A percentile compares a stretch with the other conserved stretches of the same genome.
These are phyloP conservation scores for Pocota personata DNA, from an alignment of 2,888 invertebrate species.

Conservation along the genomic window DNA sequence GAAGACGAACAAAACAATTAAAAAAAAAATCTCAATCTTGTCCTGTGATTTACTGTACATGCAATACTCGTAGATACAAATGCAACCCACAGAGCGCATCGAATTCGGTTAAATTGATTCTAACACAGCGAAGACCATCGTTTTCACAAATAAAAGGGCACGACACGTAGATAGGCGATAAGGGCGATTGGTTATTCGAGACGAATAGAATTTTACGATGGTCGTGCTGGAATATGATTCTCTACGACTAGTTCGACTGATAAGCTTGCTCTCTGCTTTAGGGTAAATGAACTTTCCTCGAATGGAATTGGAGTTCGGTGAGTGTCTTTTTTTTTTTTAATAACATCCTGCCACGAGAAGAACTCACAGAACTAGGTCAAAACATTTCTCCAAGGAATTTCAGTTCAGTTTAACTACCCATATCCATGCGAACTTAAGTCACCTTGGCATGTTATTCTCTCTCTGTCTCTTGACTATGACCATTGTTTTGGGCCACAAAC, in stretches of 20 bases:
- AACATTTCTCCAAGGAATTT: slow-evolving; percentile 29
- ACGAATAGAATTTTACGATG: slow-evolving; percentile 26
- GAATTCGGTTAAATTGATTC: background rate
- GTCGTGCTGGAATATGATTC: slow-evolving; percentile 28
- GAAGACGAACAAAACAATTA: background rate
- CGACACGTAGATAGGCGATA: slow-evolving; percentile 2
- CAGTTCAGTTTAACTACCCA: background rate
- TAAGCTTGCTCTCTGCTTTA: slow-evolving; percentile 1
- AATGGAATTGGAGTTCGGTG: background rate
- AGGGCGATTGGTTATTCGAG: slow-evolving; percentile 9
- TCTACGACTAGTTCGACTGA: slow-evolving; percentile 7
- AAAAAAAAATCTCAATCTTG: slow-evolving; percentile 17
- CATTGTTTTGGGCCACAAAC: slow-evolving; percentile 21
- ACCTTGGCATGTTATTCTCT: slow-evolving; percentile 34
- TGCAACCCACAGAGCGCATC: slow-evolving; percentile 26
- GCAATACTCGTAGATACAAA: slow-evolving; percentile 18
- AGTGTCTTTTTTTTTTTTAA: background rate
- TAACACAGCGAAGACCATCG: background rate
- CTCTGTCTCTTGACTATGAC: background rate
- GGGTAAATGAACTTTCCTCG: slow-evolving; percentile 38
- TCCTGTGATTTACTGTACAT: slow-evolving; percentile 47
- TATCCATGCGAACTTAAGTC: slow-evolving; percentile 33
- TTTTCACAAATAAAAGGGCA: background rate
- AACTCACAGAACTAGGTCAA: slow-evolving; percentile 16
- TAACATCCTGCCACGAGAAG: slow-evolving; percentile 14